Conservation (phyloP, 2,888 invertebrate species). For the Morinoia aosen region DNA sequence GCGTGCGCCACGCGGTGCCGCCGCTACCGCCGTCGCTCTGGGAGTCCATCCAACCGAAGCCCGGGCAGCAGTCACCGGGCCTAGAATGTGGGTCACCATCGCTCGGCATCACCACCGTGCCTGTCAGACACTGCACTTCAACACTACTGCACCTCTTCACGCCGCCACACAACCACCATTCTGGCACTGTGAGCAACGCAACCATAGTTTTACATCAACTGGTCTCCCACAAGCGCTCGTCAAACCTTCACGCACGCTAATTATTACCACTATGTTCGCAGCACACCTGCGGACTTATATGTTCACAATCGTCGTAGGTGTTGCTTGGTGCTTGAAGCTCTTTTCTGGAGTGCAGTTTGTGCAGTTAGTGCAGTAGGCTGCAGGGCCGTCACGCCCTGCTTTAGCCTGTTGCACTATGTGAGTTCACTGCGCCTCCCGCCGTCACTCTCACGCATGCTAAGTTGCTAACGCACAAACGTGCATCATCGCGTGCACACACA, state of each 20-base stretch:
- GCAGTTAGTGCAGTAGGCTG: neutral
- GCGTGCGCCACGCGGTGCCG: neutral
- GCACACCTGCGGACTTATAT: neutral
- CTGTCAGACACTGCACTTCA: neutral
- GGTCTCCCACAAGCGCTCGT: neutral
- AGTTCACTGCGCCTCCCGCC: neutral
- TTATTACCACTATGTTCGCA: neutral
- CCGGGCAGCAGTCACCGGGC: neutral
- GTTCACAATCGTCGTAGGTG: neutral
- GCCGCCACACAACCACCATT: neutral
- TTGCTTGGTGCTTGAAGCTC: neutral
- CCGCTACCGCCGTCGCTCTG: neutral
- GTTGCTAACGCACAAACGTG: too few species aligned
- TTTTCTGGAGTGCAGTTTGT: neutral
- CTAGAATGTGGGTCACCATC: conserved; percentile 33
- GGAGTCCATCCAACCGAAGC: neutral
- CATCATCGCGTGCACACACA: neutral
- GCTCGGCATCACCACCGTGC: neutral
- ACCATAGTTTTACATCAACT: neutral
- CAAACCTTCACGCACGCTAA: neutral
- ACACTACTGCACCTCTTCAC: neutral
- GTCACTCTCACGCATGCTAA: neutral
- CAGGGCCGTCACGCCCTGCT: neutral
- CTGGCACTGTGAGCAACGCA: neutral
- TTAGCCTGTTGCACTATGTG: neutral